Evolutionary conservation across 2,797 vertebrate species (phyloP), one percentile per base, ranked within the genome.

Genomic region (Calcarius lapponicus): DNA sequence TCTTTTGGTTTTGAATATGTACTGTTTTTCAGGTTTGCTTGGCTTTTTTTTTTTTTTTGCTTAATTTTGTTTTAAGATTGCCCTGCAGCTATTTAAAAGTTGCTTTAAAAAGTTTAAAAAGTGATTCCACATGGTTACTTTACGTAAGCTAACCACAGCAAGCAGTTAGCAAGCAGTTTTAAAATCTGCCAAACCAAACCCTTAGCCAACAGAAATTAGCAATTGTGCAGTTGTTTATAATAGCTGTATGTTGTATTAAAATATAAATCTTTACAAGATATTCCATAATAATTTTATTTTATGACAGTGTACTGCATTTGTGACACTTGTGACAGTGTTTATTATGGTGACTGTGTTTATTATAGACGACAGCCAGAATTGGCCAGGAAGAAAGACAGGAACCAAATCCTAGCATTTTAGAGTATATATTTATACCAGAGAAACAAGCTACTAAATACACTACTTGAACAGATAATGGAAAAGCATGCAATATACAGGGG

Each of bases 21-120:
- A 45, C 64, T 85, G 19, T 19, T 65, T 60, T 74, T 43, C 34
- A 29, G 21, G 13, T 67, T 90, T 86, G 13, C 51, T 73, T 78
- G 40, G 7, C 3, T 15, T 86, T 81, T 72, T 54, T 56, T 54
- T 11, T 51, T 80, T 31, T 56, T 61, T 56, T 42, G 8, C 58
- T 94, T 72, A 14, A 14, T 48, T 71, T 80, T 61, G 10, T 60
- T 91, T 88, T 50, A 70, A 90, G 58, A 51, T 32, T 70, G 36
- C 24, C 66, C 36, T 73, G 40, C 28, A 79, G 86, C 73, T 90
- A 84, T 78, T 87, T 93, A 31, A 84, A 86, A 80, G 73, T 36
- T 64, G 40, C 48, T 92, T 84, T 10, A 31, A 64, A 92, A 95
- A 80, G 32, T 91, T 85, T 58, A 48, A 90, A 84, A 95, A 26